Percentiles rank a stretch among this genome's conserved stretches.
These are phyloP conservation scores for Alca torda DNA, from an alignment of 2,797 vertebrate genomes.

Conservation along the genomic window DNA sequence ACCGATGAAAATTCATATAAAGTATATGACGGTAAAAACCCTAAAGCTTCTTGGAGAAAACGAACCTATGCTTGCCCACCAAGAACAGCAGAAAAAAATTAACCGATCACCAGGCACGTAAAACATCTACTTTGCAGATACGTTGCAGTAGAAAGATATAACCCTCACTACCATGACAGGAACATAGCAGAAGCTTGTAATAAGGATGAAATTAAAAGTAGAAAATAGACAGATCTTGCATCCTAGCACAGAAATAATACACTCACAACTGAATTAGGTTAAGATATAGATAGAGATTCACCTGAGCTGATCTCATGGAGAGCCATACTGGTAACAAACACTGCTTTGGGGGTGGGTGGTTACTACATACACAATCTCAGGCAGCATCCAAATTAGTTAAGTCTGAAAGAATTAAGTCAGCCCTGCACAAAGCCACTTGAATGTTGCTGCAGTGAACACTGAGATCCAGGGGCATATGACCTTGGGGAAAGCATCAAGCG, in stretches of 20 bases:
- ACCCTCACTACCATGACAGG: background rate
- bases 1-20: background rate
- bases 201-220: background rate
- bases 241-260: background rate
- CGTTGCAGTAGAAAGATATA: background rate
- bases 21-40: background rate
- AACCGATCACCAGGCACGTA: rapidly evolving
- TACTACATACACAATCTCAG: background rate
- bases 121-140: background rate
- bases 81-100: background rate
- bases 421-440: background rate
- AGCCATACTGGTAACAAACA: background rate
- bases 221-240: background rate
- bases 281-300: background rate
- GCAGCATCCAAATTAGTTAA: background rate
- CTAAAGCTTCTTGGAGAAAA: background rate
- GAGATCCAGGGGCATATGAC: background rate
- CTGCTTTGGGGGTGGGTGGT: background rate
- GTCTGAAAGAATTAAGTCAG: background rate
- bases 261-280: background rate
- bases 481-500: background rate
- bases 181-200: background rate
- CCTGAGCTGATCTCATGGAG: background rate
- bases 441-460: background rate
- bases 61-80: background rate